A percentile compares a stretch with the other conserved stretches of the same genome.
Evolutionary conservation across 2,888 invertebrate genomes (phyloP).

Genomic region (Drosophila prolongata): DNA sequence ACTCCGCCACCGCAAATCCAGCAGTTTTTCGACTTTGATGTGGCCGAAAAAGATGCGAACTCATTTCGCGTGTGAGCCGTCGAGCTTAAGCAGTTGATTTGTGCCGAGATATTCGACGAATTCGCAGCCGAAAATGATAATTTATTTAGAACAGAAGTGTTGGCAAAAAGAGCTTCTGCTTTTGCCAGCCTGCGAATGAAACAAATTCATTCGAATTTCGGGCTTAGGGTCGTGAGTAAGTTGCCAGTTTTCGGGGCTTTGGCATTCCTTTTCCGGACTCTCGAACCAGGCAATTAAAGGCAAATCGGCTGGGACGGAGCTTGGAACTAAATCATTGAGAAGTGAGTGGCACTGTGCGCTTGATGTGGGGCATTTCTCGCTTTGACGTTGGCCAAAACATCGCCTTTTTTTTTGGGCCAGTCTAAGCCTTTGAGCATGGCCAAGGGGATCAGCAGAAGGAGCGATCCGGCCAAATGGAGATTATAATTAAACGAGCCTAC

Average conservation of each 20-base stretch:
- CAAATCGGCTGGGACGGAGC: constrained; percentile 48
- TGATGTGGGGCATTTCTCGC: constrained; percentile 44
- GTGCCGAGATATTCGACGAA: constrained; percentile 74
- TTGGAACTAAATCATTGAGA: constrained; percentile 57
- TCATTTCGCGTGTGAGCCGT: constrained; percentile 55
- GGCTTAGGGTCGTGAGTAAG: constrained; percentile 69
- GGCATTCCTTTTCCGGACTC: constrained; percentile 33
- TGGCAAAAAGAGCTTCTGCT: constrained; percentile 62
- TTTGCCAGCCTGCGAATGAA: constrained; percentile 40
- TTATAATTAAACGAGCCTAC: constrained; percentile 8
- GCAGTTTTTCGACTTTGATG: constrained; percentile 59
- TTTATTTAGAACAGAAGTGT: constrained; percentile 76
- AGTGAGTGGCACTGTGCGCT: constrained; percentile 41
- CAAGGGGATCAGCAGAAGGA: constrained; percentile 56
- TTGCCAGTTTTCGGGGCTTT: constrained; percentile 47
- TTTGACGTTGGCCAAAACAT: constrained; percentile 42
- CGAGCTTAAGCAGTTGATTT: constrained; percentile 74
- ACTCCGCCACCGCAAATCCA: constrained; percentile 74
- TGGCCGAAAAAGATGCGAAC: constrained; percentile 72
- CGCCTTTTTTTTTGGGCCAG: constrained; percentile 1
- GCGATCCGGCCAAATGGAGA: constrained; percentile 9
- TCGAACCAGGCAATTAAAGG: constrained; percentile 62
- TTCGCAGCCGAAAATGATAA: constrained; percentile 68
- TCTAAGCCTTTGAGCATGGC: constrained; percentile 52
- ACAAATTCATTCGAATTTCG: constrained; percentile 71